Base-by-base conservation (phyloP, 37 sponge, comb jelly and placozoan species). In the Aplysina aerophoba region DNA sequence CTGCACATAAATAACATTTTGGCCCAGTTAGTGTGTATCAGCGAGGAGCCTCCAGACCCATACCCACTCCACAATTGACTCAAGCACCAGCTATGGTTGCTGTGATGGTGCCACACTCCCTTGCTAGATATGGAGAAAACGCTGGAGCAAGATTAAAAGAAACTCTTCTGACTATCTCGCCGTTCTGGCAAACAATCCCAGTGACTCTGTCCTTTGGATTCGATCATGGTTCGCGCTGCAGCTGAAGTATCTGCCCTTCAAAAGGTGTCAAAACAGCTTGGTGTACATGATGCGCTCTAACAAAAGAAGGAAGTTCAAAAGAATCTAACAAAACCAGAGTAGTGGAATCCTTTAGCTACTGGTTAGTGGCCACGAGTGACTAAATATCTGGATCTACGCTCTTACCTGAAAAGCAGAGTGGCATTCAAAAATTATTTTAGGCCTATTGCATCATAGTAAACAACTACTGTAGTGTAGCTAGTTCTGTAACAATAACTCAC, bases 141-240 rank as follows among this genome's bases (percentile, higher is more conserved):
- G 60, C 28, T 50, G 91, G 84, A 79, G 91, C 87, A 30, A 90
- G 66, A 28, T 86, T 86, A 55, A 6, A 44, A 34, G 83, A 77
- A 36, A 88, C 62, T 28, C 79, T 79, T 17, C 83, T 77, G 2
- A 88, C 79, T 55, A 81, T 53, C 28, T 82, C 35, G 5, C 55
- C 13, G 55, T 25, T 13, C 20, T 78, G 83, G 19, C 38, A 31
- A 17, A 90, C 83, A 37, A 85, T 78, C n/a, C 85, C 86, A 77
- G 85, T 59, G 53, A 16, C 33, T 14, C 58, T 58, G 74, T 90
- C 90, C 20, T 82, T 64, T 24, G 77, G 77, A 81, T 90, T 90
- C 12, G 25, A 39, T n/a, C n/a, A n/a, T 81, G 90, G 86, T 59
- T 85, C 90, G 38, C 85, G 73, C 73, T 84, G 55, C 19, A 84